A percentile compares a stretch with the other conserved stretches of the same genome.
Conservation (phyloP, 2,888 invertebrate species). For the Torymus auratus region DNA sequence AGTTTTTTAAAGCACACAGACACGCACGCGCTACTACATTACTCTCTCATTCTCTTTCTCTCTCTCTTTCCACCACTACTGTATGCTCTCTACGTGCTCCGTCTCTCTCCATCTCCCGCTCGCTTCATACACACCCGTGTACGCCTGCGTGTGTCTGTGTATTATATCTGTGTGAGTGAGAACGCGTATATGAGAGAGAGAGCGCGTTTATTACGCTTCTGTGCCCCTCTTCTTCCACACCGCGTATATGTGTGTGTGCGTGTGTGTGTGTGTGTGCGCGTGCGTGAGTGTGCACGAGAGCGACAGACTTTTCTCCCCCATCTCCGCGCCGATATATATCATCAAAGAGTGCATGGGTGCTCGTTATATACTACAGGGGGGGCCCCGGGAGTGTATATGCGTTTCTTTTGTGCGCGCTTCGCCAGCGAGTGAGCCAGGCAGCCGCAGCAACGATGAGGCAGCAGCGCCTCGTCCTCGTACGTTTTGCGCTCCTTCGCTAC, state of each 20-base stretch:
- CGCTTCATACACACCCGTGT: too few relatives aligned
- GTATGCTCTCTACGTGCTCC: neutral
- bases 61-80: neutral
- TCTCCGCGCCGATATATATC: slow-evolving; percentile 46
- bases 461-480: neutral
- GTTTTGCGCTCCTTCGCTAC: slow-evolving; percentile 2
- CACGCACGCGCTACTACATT: neutral
- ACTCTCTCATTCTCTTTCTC: slow-evolving; percentile 4
- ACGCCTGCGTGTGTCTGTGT: too few relatives aligned
- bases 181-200: neutral
- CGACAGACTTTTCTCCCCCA: slow-evolving; percentile 45
- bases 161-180: too few relatives aligned
- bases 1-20: neutral
- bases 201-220: slow-evolving; percentile 41
- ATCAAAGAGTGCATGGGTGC: slow-evolving; percentile 51
- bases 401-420: slow-evolving; percentile 25
- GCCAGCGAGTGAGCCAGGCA: too few relatives aligned
- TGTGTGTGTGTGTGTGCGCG: neutral
- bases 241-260: neutral
- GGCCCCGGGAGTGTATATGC: neutral
- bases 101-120: too few relatives aligned
- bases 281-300: neutral
- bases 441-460: too few relatives aligned
- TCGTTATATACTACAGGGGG: slow-evolving; percentile 24
- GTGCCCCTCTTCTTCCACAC: slow-evolving; percentile 22